Percentiles rank a stretch among this genome's conserved stretches.
Conservation (phyloP, 2,888 invertebrate species). For the Helicoverpa assulta region DNA sequence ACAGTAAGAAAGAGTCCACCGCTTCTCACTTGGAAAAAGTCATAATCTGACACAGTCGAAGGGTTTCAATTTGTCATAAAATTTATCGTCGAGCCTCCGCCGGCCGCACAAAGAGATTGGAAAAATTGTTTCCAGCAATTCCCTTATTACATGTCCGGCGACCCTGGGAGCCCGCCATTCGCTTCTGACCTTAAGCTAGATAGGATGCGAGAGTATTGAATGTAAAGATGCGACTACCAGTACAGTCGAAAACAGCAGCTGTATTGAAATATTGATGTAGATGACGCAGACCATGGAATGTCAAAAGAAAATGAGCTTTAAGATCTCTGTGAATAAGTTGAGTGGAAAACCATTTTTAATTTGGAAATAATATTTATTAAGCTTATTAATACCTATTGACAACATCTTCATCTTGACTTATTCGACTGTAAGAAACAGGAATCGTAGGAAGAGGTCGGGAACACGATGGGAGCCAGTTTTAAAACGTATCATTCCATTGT, state of each 20-base stretch:
- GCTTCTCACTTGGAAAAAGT: conserved; percentile 58
- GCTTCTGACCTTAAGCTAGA: conserved; percentile 63
- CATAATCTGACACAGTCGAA: conserved; percentile 69
- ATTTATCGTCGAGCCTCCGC: conserved; percentile 74
- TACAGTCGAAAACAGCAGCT: conserved; percentile 11
- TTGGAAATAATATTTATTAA: too few species aligned
- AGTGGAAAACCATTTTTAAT: too few species aligned
- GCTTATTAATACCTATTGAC: too few species aligned
- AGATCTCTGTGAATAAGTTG: not conserved
- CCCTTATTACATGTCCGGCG: conserved; percentile 72
- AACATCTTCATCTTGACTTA: too few species aligned
- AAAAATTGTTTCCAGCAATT: conserved; percentile 78
- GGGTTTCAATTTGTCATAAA: conserved; percentile 81
- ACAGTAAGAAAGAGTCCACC: not conserved
- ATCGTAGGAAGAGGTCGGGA: too few species aligned
- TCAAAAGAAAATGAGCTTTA: not conserved
- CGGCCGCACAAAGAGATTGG: conserved; percentile 76
- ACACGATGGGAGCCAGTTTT: too few species aligned
- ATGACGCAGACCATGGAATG: not conserved
- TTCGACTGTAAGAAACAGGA: too few species aligned
- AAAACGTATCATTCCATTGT: too few species aligned
- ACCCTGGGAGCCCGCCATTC: conserved; percentile 62
- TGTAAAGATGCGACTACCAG: conserved; percentile 47
- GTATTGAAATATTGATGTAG: not conserved
- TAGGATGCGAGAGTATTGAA: conserved; percentile 53